phyloP scores from a whole-genome alignment of 2,797 vertebrate genomes.

The Gallirallus australis region DNA sequence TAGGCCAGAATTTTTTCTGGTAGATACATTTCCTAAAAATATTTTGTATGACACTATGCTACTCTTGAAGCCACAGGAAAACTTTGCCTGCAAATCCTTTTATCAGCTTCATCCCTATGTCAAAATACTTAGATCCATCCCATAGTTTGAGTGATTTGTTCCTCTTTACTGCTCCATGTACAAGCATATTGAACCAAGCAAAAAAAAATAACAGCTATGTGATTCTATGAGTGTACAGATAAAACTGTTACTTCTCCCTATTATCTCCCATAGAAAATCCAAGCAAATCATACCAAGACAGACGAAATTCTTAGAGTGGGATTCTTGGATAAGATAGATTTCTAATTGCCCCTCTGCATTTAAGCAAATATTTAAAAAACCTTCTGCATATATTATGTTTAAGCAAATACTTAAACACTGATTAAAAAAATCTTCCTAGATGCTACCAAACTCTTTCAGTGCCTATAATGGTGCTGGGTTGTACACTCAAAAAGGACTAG shows the following conservation, averaged over 20 bases:
- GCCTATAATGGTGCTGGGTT: not conserved
- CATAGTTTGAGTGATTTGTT: not conserved
- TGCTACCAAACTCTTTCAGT: not conserved
- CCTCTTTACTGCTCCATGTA: not conserved
- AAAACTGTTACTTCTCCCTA: not conserved
- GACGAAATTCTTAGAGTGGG: not conserved
- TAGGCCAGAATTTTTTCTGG: not conserved
- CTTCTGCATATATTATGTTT: not conserved
- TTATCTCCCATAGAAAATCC: not conserved
- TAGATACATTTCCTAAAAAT: not conserved
- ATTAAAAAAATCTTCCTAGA: too few relatives aligned
- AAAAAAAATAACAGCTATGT: not conserved
- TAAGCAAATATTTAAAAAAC: not conserved
- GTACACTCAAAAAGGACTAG: not conserved
- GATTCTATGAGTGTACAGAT: not conserved
- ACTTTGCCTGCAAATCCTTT: not conserved
- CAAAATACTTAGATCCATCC: not conserved
- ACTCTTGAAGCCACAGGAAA: not conserved
- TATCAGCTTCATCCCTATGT: not conserved
- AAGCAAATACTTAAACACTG: not conserved
- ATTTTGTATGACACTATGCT: not conserved
- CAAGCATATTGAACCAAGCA: not conserved
- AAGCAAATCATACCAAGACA: not conserved
- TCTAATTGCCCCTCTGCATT: not conserved
- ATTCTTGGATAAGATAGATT: not conserved